Percentiles rank a stretch among this genome's conserved stretches.
Conservation (phyloP, 2,888 invertebrate genomes). For the Palloptera scutellata region DNA sequence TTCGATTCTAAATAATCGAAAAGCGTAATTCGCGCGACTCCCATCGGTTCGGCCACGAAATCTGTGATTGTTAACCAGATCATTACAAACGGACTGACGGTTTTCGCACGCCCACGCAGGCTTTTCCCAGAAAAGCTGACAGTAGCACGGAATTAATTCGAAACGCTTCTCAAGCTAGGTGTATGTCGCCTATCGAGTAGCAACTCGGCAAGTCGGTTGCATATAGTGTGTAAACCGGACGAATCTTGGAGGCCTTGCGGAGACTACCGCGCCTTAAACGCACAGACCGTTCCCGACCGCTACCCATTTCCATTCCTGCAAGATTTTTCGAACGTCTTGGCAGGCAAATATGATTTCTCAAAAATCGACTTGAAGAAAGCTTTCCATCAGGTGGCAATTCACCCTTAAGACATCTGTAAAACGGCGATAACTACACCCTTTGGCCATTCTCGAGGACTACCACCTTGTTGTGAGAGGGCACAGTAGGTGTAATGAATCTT, state of each 20-base stretch:
- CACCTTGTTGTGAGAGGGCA: no score
- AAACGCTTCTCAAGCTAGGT: neutral
- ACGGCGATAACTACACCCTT: slow-evolving; percentile 22
- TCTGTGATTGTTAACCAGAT: neutral
- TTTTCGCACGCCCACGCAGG: slow-evolving; percentile 23
- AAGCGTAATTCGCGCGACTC: neutral
- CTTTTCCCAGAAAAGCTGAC: slow-evolving; percentile 45
- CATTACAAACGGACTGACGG: neutral
- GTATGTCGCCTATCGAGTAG: slow-evolving; percentile 13
- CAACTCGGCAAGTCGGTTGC: slow-evolving; percentile 52
- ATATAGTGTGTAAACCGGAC: slow-evolving; percentile 45
- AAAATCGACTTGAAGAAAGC: slow-evolving; percentile 28
- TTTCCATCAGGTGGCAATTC: slow-evolving; percentile 26
- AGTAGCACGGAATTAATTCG: slow-evolving; percentile 13
- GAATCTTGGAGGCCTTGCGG: slow-evolving; percentile 39
- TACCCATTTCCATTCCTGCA: slow-evolving; percentile 24
- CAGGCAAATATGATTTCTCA: slow-evolving; percentile 21
- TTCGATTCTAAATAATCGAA: no score
- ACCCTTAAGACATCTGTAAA: slow-evolving; percentile 25
- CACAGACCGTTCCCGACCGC: slow-evolving; percentile 18
- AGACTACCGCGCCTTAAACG: slow-evolving; percentile 24
- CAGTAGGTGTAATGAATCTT: no score
- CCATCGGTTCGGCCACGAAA: slow-evolving; percentile 15
- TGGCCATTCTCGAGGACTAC: slow-evolving; percentile 27
- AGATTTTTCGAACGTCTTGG: slow-evolving; percentile 20